These are phyloP conservation scores for Steatocranus sp. DNA, from an alignment of 2,797 vertebrate genomes.

Conservation along the genomic window DNA sequence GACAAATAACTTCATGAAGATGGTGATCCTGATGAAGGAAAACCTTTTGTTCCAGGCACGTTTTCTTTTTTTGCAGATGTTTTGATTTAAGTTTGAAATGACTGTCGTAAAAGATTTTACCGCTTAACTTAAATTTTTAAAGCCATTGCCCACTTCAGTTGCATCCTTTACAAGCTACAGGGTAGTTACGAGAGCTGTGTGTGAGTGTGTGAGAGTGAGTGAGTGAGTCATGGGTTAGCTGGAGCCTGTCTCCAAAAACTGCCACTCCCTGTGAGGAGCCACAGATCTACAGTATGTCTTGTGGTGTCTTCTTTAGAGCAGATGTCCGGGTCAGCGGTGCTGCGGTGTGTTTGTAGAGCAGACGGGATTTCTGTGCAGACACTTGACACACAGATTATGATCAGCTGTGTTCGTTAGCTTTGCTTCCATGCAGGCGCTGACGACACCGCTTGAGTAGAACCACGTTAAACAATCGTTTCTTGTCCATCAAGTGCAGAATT, in stretches of 20 bases:
- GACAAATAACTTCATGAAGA: background rate
- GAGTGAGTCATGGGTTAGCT: constrained; percentile 8
- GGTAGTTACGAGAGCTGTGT: background rate
- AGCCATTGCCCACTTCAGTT: background rate
- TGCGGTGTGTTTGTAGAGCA: background rate
- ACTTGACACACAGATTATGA: background rate
- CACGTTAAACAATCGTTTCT: background rate
- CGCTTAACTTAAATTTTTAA: constrained; percentile 8
- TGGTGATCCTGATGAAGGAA: background rate
- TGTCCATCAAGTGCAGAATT: background rate
- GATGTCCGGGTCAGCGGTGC: background rate
- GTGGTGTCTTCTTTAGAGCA: background rate
- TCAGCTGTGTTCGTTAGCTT: background rate
- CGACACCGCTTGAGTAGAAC: background rate
- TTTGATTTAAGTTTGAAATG: background rate
- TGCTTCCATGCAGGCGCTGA: background rate
- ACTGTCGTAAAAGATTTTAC: background rate
- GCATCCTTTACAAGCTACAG: constrained; percentile 14
- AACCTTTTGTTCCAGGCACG: background rate
- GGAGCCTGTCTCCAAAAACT: constrained; percentile 21
- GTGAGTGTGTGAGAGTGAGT: background rate
- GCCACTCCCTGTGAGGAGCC: background rate
- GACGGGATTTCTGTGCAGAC: background rate
- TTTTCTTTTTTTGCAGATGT: background rate
- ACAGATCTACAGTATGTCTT: background rate